Evolutionary conservation across 2,113 vertebrate genomes (phyloP).

Genomic region (Leucoraja erinaceus): DNA sequence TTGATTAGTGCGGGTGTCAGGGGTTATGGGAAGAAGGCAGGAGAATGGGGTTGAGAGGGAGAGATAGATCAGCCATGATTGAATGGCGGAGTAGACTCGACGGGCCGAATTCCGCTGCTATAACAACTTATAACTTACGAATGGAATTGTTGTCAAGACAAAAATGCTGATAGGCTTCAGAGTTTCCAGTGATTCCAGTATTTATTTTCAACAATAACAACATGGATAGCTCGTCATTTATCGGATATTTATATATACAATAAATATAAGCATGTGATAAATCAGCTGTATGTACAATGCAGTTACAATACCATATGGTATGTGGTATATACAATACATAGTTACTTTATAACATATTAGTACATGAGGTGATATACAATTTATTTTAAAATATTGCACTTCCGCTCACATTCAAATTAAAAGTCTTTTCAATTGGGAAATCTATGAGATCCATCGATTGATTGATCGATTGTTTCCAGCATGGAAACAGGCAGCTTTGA

Average conservation of each 20-base stretch:
- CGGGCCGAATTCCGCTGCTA: too few species aligned
- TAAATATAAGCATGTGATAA: background rate
- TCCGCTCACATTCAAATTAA: background rate
- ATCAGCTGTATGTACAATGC: background rate
- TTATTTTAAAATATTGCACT: background rate
- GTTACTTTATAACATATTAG: background rate
- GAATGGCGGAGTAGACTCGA: too few species aligned
- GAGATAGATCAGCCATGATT: too few species aligned
- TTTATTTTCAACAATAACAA: constrained; percentile 16
- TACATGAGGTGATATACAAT: background rate
- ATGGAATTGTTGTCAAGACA: background rate
- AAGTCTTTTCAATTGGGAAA: background rate
- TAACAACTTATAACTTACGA: too few species aligned
- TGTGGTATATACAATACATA: background rate
- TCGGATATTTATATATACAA: background rate
- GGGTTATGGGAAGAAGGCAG: too few species aligned
- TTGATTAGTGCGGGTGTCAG: too few species aligned
- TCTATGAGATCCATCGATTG: background rate
- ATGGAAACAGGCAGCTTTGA: too few species aligned
- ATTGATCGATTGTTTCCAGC: too few species aligned
- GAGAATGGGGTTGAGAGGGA: too few species aligned
- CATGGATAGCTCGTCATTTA: background rate
- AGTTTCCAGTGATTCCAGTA: background rate
- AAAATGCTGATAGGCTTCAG: background rate
- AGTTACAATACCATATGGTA: background rate